Evolutionary conservation across 2,888 invertebrate genomes (phyloP).

Genomic region (Xestia xanthographa): DNA sequence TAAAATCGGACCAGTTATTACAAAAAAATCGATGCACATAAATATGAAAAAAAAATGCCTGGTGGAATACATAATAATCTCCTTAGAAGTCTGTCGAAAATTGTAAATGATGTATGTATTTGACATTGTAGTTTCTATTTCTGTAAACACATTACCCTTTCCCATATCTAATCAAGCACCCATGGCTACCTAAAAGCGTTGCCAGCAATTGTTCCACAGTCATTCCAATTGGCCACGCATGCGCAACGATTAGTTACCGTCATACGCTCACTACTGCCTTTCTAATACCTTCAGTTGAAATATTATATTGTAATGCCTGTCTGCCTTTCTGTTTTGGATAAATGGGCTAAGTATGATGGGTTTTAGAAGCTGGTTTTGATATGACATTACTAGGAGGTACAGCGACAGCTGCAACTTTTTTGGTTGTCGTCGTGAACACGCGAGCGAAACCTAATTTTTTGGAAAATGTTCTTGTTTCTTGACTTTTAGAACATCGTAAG

Average conservation of each 20-base stretch:
- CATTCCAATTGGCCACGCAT: slow-evolving; percentile 86
- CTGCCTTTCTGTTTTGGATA: slow-evolving; percentile 60
- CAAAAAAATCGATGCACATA: background rate
- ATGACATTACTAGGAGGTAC: slow-evolving; percentile 42
- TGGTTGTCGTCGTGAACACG: background rate
- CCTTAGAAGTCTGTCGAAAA: background rate
- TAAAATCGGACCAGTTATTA: too few relatives aligned
- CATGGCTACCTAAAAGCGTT: slow-evolving; percentile 79
- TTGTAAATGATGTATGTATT: background rate
- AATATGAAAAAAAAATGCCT: background rate
- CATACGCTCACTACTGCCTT: slow-evolving; percentile 83
- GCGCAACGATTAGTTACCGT: slow-evolving; percentile 85
- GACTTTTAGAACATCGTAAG: background rate
- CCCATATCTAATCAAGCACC: slow-evolving; percentile 72
- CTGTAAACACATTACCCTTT: slow-evolving; percentile 42
- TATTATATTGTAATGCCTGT: slow-evolving; percentile 64
- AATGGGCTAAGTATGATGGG: slow-evolving; percentile 62
- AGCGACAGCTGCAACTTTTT: slow-evolving; percentile 24
- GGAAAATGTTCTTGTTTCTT: background rate
- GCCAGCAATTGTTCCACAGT: slow-evolving; percentile 84
- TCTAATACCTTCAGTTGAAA: slow-evolving; percentile 80
- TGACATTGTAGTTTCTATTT: slow-evolving; percentile 15
- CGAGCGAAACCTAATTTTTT: background rate
- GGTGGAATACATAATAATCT: background rate
- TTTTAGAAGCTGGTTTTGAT: slow-evolving; percentile 56